Evolutionary conservation across 2,888 invertebrate genomes (phyloP).

Genomic region (Gnatocerus cornutus): DNA sequence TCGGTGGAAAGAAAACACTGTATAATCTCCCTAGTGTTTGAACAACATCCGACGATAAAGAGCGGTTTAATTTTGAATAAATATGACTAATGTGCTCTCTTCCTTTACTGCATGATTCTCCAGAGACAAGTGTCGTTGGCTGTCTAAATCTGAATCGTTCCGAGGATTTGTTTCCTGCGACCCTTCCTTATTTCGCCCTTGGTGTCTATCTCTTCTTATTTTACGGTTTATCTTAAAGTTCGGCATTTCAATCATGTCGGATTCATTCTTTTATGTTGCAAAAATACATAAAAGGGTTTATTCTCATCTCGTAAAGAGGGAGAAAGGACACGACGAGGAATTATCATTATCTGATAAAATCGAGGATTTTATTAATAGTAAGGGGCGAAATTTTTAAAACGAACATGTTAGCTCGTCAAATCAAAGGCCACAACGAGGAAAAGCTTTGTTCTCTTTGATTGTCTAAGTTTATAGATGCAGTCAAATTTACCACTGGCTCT

Average conservation of each 20-base stretch:
- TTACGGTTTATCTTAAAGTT: conserved; percentile 41
- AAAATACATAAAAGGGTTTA: conserved; percentile 34
- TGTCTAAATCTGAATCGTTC: conserved; percentile 42
- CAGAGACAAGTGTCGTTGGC: conserved; percentile 41
- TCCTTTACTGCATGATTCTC: conserved; percentile 34
- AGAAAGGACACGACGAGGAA: conserved; percentile 22
- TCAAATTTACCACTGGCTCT: background rate
- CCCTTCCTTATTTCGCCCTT: conserved; percentile 36
- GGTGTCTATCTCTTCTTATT: conserved; percentile 42
- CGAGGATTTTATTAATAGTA: conserved; percentile 9
- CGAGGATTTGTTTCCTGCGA: conserved; percentile 28
- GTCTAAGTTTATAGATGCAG: background rate
- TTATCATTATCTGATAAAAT: conserved; percentile 27
- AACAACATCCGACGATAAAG: conserved; percentile 20
- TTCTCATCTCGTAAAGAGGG: conserved; percentile 35
- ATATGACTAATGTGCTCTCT: conserved; percentile 31
- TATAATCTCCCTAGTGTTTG: conserved; percentile 11
- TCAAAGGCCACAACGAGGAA: background rate
- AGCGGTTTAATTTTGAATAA: conserved; percentile 42
- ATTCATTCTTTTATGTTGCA: conserved; percentile 39
- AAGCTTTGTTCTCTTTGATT: background rate
- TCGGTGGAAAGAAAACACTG: background rate
- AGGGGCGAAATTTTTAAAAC: background rate
- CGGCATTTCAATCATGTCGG: conserved; percentile 39
- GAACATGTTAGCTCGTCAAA: background rate